Evolutionary conservation across 2,797 vertebrate genomes (phyloP).

Genomic region (Amazona finschi): DNA sequence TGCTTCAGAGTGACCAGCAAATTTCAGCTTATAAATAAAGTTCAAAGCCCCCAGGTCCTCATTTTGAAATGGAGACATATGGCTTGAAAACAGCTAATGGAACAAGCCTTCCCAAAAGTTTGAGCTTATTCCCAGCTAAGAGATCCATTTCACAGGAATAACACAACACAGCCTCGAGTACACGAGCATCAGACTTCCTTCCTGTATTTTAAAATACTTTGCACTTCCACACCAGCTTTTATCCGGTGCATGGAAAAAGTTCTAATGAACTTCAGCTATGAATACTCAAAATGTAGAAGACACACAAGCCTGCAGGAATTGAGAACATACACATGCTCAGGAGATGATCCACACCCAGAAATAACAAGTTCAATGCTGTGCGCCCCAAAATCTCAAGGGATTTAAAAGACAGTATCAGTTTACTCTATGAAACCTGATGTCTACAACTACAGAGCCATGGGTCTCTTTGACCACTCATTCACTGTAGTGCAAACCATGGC

Average conservation of each 20-base stretch:
- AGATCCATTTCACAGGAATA: constrained; percentile 50
- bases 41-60: constrained; percentile 38
- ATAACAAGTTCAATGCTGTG: not conserved
- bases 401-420: not conserved
- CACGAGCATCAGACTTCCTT: constrained; percentile 23
- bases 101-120: constrained; percentile 25
- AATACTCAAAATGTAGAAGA: not conserved
- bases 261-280: constrained; percentile 9
- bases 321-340: not conserved
- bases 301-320: not conserved
- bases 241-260: not conserved
- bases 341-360: not conserved
- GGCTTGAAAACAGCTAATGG: constrained; percentile 31
- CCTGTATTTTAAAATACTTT: constrained; percentile 25
- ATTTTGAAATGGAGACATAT: constrained; percentile 36
- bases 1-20: constrained; percentile 7
- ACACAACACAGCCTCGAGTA: not conserved
- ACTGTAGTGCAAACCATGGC: not conserved
- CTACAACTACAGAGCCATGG: not conserved
- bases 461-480: not conserved
- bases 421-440: not conserved
- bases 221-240: constrained; percentile 22
- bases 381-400: not conserved
- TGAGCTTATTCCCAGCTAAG: constrained; percentile 41
- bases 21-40: constrained; percentile 60